Conservation (phyloP, 2,797 vertebrate species). For the Oreochromis mossambicus region DNA sequence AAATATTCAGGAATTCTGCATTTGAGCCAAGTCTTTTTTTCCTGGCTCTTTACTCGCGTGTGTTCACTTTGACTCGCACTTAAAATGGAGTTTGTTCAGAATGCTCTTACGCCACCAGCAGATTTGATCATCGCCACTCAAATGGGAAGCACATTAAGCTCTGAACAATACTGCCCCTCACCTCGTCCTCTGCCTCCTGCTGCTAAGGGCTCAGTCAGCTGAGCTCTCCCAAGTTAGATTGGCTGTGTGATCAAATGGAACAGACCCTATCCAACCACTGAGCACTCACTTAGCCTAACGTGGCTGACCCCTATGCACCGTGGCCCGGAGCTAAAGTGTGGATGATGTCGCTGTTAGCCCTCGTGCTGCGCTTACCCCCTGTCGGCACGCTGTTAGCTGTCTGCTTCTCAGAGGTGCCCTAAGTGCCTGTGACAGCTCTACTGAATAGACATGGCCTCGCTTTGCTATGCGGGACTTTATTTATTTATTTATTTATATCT, state of each 20-base stretch:
- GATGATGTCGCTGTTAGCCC: constrained; percentile 63
- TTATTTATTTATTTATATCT: constrained; percentile 29
- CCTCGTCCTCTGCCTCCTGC: constrained; percentile 15
- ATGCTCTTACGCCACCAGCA: neutral
- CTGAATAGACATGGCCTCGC: constrained; percentile 88
- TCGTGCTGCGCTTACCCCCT: constrained; percentile 60
- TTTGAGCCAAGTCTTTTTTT: neutral
- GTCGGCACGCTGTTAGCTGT: constrained; percentile 77
- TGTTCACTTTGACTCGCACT: neutral
- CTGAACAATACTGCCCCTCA: constrained; percentile 9
- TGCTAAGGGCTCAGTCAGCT: constrained; percentile 7
- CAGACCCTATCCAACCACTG: constrained; percentile 40
- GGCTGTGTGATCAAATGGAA: constrained; percentile 55
- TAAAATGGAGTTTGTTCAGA: neutral
- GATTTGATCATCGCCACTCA: constrained; percentile 37
- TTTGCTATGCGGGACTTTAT: constrained; percentile 34
- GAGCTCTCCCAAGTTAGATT: constrained; percentile 19
- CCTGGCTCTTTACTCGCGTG: neutral
- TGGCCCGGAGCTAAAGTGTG: constrained; percentile 62
- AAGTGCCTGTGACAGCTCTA: constrained; percentile 86
- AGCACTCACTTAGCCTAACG: constrained; percentile 65
- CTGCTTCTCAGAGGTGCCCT: constrained; percentile 79
- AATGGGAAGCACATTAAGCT: constrained; percentile 27
- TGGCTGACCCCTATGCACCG: constrained; percentile 63
- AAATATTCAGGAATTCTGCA: neutral